Evolutionary conservation across 2,113 vertebrate genomes (phyloP), one percentile per base, ranked within the genome.

Genomic region (Scytalopus superciliaris): DNA sequence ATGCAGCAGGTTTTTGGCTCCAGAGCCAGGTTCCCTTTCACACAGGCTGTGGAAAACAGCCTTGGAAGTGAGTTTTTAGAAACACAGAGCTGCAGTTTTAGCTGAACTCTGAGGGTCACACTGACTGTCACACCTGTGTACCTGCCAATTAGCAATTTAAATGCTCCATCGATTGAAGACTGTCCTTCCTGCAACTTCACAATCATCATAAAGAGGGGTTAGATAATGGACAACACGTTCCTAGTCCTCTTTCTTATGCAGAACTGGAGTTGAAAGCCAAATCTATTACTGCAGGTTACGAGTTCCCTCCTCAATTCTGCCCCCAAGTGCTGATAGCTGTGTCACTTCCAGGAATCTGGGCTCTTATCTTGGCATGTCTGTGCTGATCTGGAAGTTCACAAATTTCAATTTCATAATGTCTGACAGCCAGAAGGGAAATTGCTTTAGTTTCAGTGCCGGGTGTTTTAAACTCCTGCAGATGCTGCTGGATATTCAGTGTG

Each of bases 81-180:
- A 57, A 49, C 7, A 35, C 2, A 2, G 47, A 69, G 33, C 67
- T 63, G 52, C 13, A 44, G 23, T 37, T 79, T 50, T 42, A 50
- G 67, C 31, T 77, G 53, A 77, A 72, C 74, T 55, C 21, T 14
- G 21, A 15, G 25, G 13, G 19, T 75, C 47, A 28, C 7, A 18
- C n/a, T 49, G 37, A 59, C 40, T 45, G 55, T 56, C 59, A 56
- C 82, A 75, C 56, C 53, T 60, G 40, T 22, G 14, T 12, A 25
- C 56, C 27, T 60, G 22, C 53, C 66, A 93, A 82, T 93, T 90
- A 91, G 66, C 82, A 79, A 75, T 72, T 91, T 33, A 83, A 94
- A 75, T 7, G 14, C 10, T 78, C 37, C 55, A 39, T 55, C 50
- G 53, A 9, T 17, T 45, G 57, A 64, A 53, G 30, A 49, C 16